Evolutionary conservation across 2,113 vertebrate genomes (phyloP).

Genomic region (Balaenoptera acutorostrata): DNA sequence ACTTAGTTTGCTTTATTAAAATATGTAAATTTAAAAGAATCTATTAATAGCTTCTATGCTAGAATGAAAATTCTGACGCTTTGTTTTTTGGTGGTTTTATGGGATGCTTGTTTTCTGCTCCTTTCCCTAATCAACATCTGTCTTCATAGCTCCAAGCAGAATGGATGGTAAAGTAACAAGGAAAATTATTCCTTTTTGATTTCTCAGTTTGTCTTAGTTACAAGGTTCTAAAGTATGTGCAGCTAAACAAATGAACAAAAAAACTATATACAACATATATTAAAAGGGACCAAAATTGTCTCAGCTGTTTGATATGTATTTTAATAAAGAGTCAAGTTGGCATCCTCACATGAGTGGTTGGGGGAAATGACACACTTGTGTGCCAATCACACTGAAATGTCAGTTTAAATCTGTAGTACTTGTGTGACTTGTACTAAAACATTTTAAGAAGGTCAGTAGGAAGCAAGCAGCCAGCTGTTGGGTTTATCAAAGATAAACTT

Average conservation of each 20-base stretch:
- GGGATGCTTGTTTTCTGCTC: conserved; percentile 55
- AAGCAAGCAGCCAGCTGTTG: conserved; percentile 91
- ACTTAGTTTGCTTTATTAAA: neutral
- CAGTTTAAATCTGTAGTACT: conserved; percentile 75
- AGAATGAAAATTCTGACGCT: neutral
- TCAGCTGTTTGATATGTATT: conserved; percentile 66
- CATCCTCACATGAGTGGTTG: conserved; percentile 64
- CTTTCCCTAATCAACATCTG: conserved; percentile 76
- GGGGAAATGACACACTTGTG: conserved; percentile 65
- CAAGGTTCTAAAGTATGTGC: conserved; percentile 76
- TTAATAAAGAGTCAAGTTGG: conserved; percentile 71
- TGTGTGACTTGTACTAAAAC: conserved; percentile 75
- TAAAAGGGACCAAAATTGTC: conserved; percentile 71
- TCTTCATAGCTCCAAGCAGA: conserved; percentile 78
- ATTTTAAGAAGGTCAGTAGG: conserved; percentile 86
- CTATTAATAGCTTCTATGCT: neutral
- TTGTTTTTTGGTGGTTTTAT: conserved; percentile 52
- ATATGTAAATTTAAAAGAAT: neutral
- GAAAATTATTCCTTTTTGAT: conserved; percentile 82
- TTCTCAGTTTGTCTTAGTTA: conserved; percentile 82
- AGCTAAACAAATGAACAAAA: conserved; percentile 76
- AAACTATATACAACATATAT: conserved; percentile 69
- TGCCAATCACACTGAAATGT: conserved; percentile 77
- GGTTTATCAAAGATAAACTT: conserved; percentile 93
- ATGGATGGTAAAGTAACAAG: conserved; percentile 79